Evolutionary conservation across 2,113 vertebrate species (phyloP).

Genomic region (Ramphastos sulfuratus): DNA sequence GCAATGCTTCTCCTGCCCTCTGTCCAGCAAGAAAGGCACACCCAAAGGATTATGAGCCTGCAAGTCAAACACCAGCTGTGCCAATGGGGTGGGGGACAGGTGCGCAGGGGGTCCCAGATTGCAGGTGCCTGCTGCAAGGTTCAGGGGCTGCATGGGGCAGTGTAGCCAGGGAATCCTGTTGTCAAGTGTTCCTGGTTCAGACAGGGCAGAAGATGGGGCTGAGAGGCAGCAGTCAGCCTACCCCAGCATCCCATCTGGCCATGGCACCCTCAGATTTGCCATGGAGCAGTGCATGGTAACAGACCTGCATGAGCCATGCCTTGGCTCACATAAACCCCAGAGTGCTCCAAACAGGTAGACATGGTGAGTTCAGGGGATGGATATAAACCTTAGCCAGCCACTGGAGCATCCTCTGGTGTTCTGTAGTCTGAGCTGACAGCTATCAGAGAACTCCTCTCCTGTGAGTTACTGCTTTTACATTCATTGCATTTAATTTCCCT

Average conservation of each 20-base stretch:
- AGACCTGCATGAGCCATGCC: not conserved
- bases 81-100: not conserved
- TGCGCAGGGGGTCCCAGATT: no score
- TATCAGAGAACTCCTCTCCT: not conserved
- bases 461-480: not conserved
- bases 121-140: not conserved
- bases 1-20: not conserved
- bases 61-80: accelerated
- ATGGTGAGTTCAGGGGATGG: not conserved
- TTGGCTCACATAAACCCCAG: not conserved
- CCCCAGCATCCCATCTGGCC: accelerated
- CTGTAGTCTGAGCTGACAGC: not conserved
- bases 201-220: not conserved
- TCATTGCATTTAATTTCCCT: slow-evolving; percentile 29
- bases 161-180: not conserved
- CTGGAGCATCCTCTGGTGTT: not conserved
- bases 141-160: not conserved
- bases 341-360: not conserved
- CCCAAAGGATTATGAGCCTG: not conserved
- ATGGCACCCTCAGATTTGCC: not conserved
- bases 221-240: not conserved
- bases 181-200: not conserved
- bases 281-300: accelerated
- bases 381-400: not conserved
- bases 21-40: accelerated